Evolutionary conservation across 2,113 vertebrate genomes (phyloP), one percentile per base, ranked within the genome.

Genomic region (Gnathonemus longibarbis): DNA sequence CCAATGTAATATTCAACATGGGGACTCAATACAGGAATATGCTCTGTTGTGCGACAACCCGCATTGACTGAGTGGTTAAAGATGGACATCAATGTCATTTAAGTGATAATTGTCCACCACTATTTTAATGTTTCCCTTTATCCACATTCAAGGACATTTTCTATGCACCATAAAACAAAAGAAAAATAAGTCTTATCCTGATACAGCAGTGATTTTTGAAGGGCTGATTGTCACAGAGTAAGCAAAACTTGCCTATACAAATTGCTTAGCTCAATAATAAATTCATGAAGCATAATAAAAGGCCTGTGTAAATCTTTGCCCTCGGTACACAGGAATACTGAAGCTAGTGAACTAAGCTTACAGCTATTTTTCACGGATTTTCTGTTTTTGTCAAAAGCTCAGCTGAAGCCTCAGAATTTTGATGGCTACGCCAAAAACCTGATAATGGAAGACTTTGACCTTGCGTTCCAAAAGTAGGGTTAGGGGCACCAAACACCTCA

Each of bases 261-360:
- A 74, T 74, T 74, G 66, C 66, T 74, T 74, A 80, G 74, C 74
- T 80, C 35, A 80, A 80, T 80, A 80, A 80, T 42, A 42, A 80
- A 42, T 80, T 80, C 31, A 80, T 80, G 74, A 80, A 42, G 13
- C 35, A 80, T 80, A 80, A 80, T 80, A 39, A 80, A 80, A 19
- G 15, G 15, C 17, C 74, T 7, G 35, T 42, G 74, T 80, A 80
- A 35, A 80, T 80, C 74, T 19, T 80, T 42, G 74, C 35, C 31
- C 74, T 39, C 17, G 2, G 17, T 80, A 80, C 17, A 80, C 74
- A 21, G 45, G 83, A 80, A 80, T 42, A 27, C 74, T 15, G 35
- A 39, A 80, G 2, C 15, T 2, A 42, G 35, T 80, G 4, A 80
- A 80, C 17, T 35, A 42, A 80, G 31, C 17, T 42, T 80, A 27